phyloP scores from a whole-genome alignment of 2,888 invertebrate genomes.

The Eupeodes latifasciatus region DNA sequence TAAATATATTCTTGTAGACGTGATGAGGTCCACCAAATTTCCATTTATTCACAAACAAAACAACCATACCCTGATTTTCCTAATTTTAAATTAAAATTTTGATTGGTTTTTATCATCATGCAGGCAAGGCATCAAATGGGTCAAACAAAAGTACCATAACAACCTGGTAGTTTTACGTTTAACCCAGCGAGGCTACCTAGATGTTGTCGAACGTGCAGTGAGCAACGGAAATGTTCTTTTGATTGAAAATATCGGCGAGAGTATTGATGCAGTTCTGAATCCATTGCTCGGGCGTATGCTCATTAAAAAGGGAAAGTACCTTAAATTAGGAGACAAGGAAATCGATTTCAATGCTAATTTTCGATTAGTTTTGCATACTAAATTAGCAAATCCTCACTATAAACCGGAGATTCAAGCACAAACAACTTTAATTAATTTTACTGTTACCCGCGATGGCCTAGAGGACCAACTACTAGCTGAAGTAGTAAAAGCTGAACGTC shows the following conservation, averaged over 20 bases:
- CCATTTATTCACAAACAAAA: constrained; percentile 26
- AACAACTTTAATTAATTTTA: constrained; percentile 97
- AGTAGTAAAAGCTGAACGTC: constrained; percentile 96
- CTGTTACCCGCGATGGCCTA: constrained; percentile 95
- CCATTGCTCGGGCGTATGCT: constrained; percentile 94
- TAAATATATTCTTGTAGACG: not conserved
- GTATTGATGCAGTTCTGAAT: constrained; percentile 95
- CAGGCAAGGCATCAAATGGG: constrained; percentile 96
- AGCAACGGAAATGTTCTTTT: constrained; percentile 90
- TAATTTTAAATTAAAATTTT: constrained; percentile 53
- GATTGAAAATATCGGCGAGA: constrained; percentile 95
- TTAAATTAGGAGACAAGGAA: constrained; percentile 96
- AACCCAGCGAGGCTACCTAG: constrained; percentile 92
- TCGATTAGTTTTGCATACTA: constrained; percentile 94
- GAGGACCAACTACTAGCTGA: constrained; percentile 97
- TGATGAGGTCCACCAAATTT: not conserved
- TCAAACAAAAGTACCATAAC: constrained; percentile 93
- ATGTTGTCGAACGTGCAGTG: constrained; percentile 91
- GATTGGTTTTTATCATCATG: constrained; percentile 48
- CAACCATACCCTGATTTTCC: constrained; percentile 20
- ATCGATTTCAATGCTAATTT: constrained; percentile 94
- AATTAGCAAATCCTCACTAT: constrained; percentile 97
- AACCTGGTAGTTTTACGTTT: constrained; percentile 90
- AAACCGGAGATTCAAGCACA: constrained; percentile 99
- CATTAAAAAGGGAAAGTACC: constrained; percentile 92